Evolutionary conservation across 1,140 invertebrate genomes (phyloP).

Genomic region (Bombus consobrinus): DNA sequence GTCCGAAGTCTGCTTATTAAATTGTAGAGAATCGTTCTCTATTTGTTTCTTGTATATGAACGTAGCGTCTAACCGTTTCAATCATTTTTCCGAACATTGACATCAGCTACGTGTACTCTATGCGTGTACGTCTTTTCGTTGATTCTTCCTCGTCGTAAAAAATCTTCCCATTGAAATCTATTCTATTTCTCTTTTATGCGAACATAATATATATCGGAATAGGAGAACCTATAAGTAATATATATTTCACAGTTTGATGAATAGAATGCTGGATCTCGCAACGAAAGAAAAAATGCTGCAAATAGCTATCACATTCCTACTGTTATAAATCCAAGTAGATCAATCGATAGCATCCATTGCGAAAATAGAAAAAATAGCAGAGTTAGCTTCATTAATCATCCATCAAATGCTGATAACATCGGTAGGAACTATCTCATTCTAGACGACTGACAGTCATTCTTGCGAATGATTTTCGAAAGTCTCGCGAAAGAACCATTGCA

Average conservation of each 20-base stretch:
- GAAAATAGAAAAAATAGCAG: not conserved
- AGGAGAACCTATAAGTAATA: not conserved
- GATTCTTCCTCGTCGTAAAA: not conserved
- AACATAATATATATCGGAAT: not conserved
- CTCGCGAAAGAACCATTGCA: not conserved
- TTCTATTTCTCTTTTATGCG: not conserved
- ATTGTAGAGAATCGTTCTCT: too few species aligned
- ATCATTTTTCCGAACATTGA: too few species aligned
- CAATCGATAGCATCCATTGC: not conserved
- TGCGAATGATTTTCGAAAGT: constrained; percentile 12
- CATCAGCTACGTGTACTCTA: too few species aligned
- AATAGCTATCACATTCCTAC: not conserved
- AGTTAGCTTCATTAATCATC: constrained; percentile 4
- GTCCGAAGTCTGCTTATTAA: too few species aligned
- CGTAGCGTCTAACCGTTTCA: too few species aligned
- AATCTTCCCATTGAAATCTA: not conserved
- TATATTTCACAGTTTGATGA: not conserved
- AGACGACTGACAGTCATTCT: not conserved
- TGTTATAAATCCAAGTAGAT: constrained; percentile 2
- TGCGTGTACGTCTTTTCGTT: not conserved
- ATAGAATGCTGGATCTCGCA: not conserved
- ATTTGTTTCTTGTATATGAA: too few species aligned
- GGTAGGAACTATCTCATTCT: not conserved
- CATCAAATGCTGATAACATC: not conserved
- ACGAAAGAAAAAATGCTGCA: not conserved